phyloP scores from a whole-genome alignment of 2,888 invertebrate species.

The Acanthoscelides obtectus region DNA sequence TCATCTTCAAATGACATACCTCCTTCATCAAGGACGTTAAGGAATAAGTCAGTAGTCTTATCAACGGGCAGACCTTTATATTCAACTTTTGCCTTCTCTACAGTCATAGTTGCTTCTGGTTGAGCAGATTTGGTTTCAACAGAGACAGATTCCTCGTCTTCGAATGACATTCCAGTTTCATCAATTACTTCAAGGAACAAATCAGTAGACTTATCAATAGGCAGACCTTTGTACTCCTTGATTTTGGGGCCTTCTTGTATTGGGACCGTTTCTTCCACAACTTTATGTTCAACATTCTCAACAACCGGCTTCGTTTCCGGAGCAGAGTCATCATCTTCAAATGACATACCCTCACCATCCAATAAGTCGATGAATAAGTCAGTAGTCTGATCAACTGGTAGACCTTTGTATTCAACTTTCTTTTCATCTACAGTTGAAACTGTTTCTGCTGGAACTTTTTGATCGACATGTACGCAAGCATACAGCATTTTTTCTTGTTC shows the following conservation, averaged over 20 bases:
- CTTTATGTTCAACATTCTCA: background rate
- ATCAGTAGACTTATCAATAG: conserved; percentile 33
- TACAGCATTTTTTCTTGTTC: conserved; percentile 1
- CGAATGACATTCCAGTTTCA: conserved; percentile 29
- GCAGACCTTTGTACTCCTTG: conserved; percentile 25
- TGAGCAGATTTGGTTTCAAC: background rate
- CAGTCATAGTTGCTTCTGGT: background rate
- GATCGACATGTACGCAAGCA: background rate
- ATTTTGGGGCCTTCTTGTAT: conserved; percentile 4
- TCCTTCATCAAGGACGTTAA: conserved; percentile 31
- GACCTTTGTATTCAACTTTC: conserved; percentile 23
- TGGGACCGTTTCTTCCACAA: background rate
- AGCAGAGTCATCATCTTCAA: conserved; percentile 29
- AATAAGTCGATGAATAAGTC: conserved; percentile 26
- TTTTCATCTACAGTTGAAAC: background rate
- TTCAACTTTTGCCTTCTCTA: conserved; percentile 13
- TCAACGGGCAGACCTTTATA: conserved; percentile 30
- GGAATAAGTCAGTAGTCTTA: conserved; percentile 22
- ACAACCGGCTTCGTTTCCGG: conserved; percentile 27
- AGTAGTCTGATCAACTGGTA: conserved; percentile 29
- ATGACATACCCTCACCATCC: conserved; percentile 29
- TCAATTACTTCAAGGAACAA: conserved; percentile 42
- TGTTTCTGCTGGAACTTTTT: background rate
- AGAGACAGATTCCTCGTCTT: conserved; percentile 9
- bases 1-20: conserved; percentile 33